Conservation (phyloP, 2,113 vertebrate genomes). For the Fregata magnificens region DNA sequence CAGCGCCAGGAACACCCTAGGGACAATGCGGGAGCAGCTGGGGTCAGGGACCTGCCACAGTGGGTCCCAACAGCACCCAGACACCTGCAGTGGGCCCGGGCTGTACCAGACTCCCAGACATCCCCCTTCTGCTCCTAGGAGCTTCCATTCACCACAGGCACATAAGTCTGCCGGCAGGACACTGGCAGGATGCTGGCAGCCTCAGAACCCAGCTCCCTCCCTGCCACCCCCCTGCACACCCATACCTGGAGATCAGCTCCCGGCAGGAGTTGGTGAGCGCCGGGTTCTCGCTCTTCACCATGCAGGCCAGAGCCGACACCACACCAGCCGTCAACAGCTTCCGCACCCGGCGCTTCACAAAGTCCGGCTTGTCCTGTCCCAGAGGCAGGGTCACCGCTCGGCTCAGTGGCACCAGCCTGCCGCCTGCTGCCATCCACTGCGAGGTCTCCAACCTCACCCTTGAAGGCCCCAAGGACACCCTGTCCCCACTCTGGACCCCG, state of each 20-base stretch:
- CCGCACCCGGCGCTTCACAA: constrained; percentile 82
- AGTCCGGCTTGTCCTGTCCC: constrained; percentile 83
- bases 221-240: fast-evolving
- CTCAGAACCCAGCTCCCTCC: neutral
- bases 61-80: neutral
- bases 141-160: neutral
- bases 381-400: fast-evolving
- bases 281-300: constrained; percentile 91
- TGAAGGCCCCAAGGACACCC: neutral
- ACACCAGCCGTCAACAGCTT: constrained; percentile 88
- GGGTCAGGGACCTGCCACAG: neutral
- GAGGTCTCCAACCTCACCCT: fast-evolving
- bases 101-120: neutral
- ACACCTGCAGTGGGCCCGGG: fast-evolving
- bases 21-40: neutral
- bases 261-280: constrained; percentile 86
- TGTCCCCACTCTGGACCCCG: fast-evolving
- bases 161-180: fast-evolving
- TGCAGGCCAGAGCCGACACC: constrained; percentile 91
- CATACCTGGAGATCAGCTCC: constrained; percentile 92
- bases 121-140: neutral
- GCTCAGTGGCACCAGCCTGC: neutral
- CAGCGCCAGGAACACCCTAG: constrained; percentile 91
- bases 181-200: fast-evolving
- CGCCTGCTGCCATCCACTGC: fast-evolving